phyloP scores from a whole-genome alignment of 2,113 vertebrate species.

The Bothrops jararaca region DNA sequence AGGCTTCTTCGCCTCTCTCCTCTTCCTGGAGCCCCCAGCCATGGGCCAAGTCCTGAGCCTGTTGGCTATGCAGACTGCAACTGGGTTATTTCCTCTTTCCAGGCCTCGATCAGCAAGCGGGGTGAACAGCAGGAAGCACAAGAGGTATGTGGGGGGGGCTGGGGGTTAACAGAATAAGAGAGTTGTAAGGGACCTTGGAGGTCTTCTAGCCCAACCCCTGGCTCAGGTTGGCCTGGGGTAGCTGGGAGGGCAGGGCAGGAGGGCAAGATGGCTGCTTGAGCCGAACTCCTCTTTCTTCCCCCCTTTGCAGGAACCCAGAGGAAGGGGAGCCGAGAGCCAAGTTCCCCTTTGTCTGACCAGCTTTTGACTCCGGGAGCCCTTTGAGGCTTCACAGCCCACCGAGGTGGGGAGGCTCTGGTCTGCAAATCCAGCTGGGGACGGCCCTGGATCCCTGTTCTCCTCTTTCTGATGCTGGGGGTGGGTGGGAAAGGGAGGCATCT shows the following conservation, averaged over 20 bases:
- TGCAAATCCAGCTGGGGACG: neutral
- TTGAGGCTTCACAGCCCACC: neutral
- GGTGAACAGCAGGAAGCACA: neutral
- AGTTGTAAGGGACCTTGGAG: neutral
- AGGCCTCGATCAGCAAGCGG: neutral
- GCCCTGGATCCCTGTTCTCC: neutral
- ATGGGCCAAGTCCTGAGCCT: fast-evolving
- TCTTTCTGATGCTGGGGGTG: neutral
- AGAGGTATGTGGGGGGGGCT: constrained; percentile 4
- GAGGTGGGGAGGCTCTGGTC: neutral
- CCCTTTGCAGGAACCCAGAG: neutral
- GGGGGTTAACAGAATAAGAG: neutral
- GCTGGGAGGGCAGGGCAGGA: neutral
- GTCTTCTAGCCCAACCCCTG: neutral
- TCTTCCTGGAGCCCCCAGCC: too few relatives aligned
- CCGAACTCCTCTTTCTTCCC: neutral
- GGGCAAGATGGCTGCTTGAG: too few relatives aligned
- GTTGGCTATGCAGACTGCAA: neutral
- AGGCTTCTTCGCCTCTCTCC: neutral
- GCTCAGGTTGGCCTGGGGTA: neutral
- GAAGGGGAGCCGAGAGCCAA: neutral
- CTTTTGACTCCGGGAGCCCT: neutral
- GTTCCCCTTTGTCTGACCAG: neutral
- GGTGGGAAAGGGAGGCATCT: neutral
- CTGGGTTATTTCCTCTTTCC: neutral